Base-by-base conservation (phyloP, 2,113 vertebrate genomes). In the Esox niger region DNA sequence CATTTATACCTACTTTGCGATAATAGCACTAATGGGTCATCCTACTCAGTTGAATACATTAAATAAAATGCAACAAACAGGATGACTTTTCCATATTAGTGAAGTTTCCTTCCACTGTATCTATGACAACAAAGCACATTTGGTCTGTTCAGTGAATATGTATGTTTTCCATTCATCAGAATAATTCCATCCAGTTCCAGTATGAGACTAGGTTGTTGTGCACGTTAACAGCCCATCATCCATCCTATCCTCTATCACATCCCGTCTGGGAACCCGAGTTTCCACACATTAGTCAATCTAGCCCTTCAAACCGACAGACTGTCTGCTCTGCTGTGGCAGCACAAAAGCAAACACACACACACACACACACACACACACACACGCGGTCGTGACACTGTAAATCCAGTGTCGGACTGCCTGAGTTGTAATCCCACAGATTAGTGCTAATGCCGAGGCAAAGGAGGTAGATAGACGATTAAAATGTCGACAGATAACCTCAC, bases 391-490 rank as follows among this genome's bases (percentile, higher is more conserved):
- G 55, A 76, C 72, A 78, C 79, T 70, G 77, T 71, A 72, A 79
- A 72, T 78, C 81, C 79, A 76, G 75, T 75, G 79, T 83, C 65
- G 79, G 81, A 70, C 82, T 66, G 82, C 52, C 66, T 77, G 64
- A 76, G 71, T 65, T 87, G 82, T 87, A 89, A 88, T 90, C 89
- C 83, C 46, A 10, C 66, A 82, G 83, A 88, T 90, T 89, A 87
- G 81, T 80, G 65, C 71, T 87, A 84, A 87, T 87, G 72, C 79
- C 68, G 69, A 52, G 47, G 81, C 78, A 88, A 87, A 87, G 83
- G 86, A 83, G 84, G 80, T 86, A 64, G 82, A 90, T 83, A 89
- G 85, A 87, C 75, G 84, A 91, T 91, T 89, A 89, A 86, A 90
- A 90, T 90, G 86, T 90, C 87, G 90, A 74, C 69, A 84, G 85